These are phyloP conservation scores for Agrochola circellaris DNA, from an alignment of 2,888 invertebrate genomes.

Conservation along the genomic window DNA sequence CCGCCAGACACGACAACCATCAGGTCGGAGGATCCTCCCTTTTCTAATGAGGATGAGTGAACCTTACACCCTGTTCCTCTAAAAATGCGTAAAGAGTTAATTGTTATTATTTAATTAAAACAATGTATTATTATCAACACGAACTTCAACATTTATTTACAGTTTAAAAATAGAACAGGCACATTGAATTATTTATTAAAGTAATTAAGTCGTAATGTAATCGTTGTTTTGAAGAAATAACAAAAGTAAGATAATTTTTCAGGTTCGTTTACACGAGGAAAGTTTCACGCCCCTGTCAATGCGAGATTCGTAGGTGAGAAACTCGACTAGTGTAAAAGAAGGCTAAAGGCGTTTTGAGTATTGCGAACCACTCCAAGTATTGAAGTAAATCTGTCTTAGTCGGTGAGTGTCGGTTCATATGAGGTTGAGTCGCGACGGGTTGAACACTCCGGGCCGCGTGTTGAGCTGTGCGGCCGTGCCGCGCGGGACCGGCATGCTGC, in stretches of 20 bases:
- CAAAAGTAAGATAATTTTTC: background rate
- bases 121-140: conserved; percentile 1
- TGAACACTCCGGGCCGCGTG: conserved; percentile 83
- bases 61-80: too few species aligned
- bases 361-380: background rate
- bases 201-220: conserved; percentile 7
- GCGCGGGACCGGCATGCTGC: conserved; percentile 85
- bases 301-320: background rate
- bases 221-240: conserved; percentile 1
- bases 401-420: conserved; percentile 59
- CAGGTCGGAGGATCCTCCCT: too few species aligned
- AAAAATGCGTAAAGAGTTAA: background rate
- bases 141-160: conserved; percentile 52
- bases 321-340: background rate
- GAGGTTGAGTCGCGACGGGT: conserved; percentile 76
- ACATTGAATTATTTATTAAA: conserved; percentile 34
- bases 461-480: conserved; percentile 68
- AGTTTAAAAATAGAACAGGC: conserved; percentile 43
- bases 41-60: too few species aligned
- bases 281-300: background rate
- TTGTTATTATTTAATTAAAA: conserved; percentile 21
- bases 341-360: background rate
- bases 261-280: background rate
- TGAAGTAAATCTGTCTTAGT: background rate
- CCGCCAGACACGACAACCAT: too few species aligned